Percentiles rank a stretch among this genome's conserved stretches.
Evolutionary conservation across 2,113 vertebrate species (phyloP).

Genomic region (Okapia johnstoni): DNA sequence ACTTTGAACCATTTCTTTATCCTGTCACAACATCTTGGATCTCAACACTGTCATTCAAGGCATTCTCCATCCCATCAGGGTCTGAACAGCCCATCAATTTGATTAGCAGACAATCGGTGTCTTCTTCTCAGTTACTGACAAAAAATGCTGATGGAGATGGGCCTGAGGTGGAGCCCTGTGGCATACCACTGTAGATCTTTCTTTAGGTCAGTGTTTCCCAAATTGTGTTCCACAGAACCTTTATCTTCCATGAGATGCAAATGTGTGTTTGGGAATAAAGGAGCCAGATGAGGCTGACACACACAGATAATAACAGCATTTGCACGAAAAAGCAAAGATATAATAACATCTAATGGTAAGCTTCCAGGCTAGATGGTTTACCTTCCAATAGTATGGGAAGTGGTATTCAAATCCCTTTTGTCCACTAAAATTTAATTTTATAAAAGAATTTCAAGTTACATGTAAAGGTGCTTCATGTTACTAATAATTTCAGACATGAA

Average conservation of each 20-base stretch:
- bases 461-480: background rate
- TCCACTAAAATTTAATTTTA: background rate
- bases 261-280: background rate
- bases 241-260: background rate
- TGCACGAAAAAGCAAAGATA: background rate
- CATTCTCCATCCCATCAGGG: background rate
- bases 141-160: background rate
- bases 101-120: fast-evolving
- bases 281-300: background rate
- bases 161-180: background rate
- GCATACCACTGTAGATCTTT: background rate
- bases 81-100: background rate
- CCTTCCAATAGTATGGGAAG: background rate
- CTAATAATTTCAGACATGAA: background rate
- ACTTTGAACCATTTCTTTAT: background rate
- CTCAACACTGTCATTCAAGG: too few species aligned
- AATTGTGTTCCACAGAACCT: background rate
- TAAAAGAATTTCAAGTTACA: background rate
- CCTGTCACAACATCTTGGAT: background rate
- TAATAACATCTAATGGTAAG: background rate
- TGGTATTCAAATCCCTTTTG: background rate
- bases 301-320: background rate
- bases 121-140: background rate
- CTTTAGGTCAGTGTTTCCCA: background rate
- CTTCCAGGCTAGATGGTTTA: background rate